Evolutionary conservation across 2,888 invertebrate genomes (phyloP).

Genomic region (Stenurella melanura): DNA sequence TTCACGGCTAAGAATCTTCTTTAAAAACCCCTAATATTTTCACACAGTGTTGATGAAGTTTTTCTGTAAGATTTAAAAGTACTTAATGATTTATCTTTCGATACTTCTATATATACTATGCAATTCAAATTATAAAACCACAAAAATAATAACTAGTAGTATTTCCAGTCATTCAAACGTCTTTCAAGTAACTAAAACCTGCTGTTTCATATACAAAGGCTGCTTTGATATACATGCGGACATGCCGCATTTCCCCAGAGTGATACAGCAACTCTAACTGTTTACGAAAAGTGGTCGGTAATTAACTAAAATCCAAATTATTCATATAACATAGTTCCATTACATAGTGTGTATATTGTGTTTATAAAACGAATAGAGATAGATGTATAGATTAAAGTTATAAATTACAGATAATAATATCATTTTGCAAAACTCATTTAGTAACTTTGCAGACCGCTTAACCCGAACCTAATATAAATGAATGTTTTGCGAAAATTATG

Average conservation of each 20-base stretch:
- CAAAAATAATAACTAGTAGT: too few relatives aligned
- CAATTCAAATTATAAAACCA: too few relatives aligned
- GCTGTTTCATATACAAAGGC: background rate
- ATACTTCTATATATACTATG: too few relatives aligned
- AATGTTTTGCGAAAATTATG: constrained; percentile 24
- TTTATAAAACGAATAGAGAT: constrained; percentile 22
- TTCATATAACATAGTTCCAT: constrained; percentile 17
- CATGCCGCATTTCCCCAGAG: background rate
- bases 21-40: too few relatives aligned
- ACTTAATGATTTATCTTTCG: too few relatives aligned
- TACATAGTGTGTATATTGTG: background rate
- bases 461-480: constrained; percentile 37
- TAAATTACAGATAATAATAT: constrained; percentile 47
- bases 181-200: background rate
- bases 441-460: constrained; percentile 47
- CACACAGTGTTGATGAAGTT: too few relatives aligned
- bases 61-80: too few relatives aligned
- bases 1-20: too few relatives aligned
- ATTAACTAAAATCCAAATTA: constrained; percentile 18
- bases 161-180: too few relatives aligned
- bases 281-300: constrained; percentile 16
- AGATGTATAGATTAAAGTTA: constrained; percentile 33
- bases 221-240: background rate
- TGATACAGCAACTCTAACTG: background rate
- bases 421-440: constrained; percentile 43